phyloP scores from a whole-genome alignment of 2,113 vertebrate genomes.

The Corythoichthys haematopterus region DNA sequence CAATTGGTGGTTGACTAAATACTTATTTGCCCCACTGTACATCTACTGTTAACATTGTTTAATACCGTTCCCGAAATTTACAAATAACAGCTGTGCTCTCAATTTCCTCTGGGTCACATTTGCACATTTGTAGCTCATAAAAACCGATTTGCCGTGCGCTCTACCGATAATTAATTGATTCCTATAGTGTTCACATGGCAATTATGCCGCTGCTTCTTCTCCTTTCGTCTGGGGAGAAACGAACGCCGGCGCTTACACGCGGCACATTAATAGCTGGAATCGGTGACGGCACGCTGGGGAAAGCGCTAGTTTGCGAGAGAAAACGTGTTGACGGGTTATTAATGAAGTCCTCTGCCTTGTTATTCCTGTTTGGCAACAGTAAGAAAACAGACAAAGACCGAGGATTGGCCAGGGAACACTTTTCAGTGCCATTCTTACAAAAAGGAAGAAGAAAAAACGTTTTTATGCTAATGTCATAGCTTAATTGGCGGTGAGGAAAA shows the following conservation, averaged over 20 bases:
- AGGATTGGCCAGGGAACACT: constrained; percentile 66
- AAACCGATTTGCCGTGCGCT: constrained; percentile 58
- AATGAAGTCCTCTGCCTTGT: constrained; percentile 30
- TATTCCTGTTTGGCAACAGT: constrained; percentile 43
- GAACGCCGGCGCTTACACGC: constrained; percentile 56
- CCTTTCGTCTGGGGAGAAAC: constrained; percentile 38
- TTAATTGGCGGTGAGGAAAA: constrained; percentile 98
- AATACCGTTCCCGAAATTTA: constrained; percentile 31
- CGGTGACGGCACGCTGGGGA: constrained; percentile 43
- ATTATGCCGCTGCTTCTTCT: constrained; percentile 67
- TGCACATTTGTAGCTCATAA: constrained; percentile 72
- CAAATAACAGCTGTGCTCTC: constrained; percentile 46
- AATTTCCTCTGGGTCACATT: constrained; percentile 72
- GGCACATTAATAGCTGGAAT: constrained; percentile 62
- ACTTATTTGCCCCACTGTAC: no score
- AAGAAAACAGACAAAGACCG: constrained; percentile 50
- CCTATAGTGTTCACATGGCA: constrained; percentile 60
- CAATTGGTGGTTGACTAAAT: no score
- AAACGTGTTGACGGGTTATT: constrained; percentile 52
- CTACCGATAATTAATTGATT: constrained; percentile 77
- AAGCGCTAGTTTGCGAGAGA: constrained; percentile 53
- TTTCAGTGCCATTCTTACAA: constrained; percentile 81
- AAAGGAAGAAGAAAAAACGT: constrained; percentile 85
- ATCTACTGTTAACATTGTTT: constrained; percentile 44
- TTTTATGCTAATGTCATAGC: constrained; percentile 94